Base-by-base conservation (phyloP, 2,888 invertebrate genomes). In the Didymodactylos carnosus region DNA sequence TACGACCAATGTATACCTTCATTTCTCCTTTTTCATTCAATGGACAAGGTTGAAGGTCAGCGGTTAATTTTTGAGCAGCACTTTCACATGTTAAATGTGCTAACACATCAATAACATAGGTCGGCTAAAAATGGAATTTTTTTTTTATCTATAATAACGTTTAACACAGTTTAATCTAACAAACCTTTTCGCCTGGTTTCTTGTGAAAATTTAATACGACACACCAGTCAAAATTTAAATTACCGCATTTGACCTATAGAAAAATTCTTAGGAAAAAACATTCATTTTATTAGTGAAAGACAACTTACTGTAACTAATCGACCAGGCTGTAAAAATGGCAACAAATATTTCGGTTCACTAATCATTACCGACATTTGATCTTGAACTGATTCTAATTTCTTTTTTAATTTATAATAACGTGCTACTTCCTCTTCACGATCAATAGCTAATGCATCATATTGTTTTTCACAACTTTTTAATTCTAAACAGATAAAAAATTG, bases 321-420 rank as follows among this genome's bases (percentile, higher is more conserved):
- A 1, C 98, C 98, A 0, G 94, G 91, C 82, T 94, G 92, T 75
- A 98, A 84, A 85, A 94, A 99, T 0, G 94, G 95, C 76, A 93
- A 87, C 39, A 97, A 84, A 83, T 94, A 90, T 80, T 91, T 88
- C 0, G 95, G 91, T 79, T 89, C 88, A 0, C 91, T 91, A 76
- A 95, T 87, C 82, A 88, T 92, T 0, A 86, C 84, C 39, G 90
- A 86, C 83, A 93, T 91, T 80, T 91, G 88, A 51, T 86, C 85
- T 14, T 88, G 88, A 40, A 93, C 85, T 29, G 86, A 81, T 70
- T 90, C 89, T 72, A 94, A 84, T 82, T 93, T 91, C 73, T 90
- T 87, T 46, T 92, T 86, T 77, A 94, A 89, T 79, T 88, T 88
- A 84, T 91, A 91, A 83, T 94, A 97, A 0, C 90, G 87, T 0